These are phyloP conservation scores for Drosophila sulfurigaster DNA, from an alignment of 1,140 invertebrate genomes.

Conservation along the genomic window DNA sequence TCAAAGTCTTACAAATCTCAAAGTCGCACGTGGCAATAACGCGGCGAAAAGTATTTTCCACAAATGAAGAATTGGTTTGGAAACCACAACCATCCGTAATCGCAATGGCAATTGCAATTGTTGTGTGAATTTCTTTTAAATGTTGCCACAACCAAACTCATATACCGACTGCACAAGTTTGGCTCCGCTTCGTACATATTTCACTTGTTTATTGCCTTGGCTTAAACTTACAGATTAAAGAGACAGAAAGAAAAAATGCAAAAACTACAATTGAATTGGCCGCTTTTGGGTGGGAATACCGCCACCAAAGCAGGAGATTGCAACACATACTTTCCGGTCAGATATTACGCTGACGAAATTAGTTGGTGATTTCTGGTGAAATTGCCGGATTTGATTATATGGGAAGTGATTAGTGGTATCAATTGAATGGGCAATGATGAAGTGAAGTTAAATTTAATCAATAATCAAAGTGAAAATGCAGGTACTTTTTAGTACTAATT, in stretches of 20 bases:
- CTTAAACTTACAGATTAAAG: slow-evolving; percentile 19
- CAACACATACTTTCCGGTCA: slow-evolving; percentile 1
- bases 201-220: slow-evolving; percentile 61
- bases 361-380: slow-evolving; percentile 16
- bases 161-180: slow-evolving; percentile 28
- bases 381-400: slow-evolving; percentile 18
- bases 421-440: no score
- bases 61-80: background rate
- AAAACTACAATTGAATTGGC: background rate
- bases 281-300: slow-evolving; percentile 23
- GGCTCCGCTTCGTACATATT: slow-evolving; percentile 15
- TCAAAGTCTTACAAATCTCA: no score
- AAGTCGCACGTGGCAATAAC: background rate
- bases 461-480: no score
- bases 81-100: slow-evolving; percentile 64
- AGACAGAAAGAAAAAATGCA: slow-evolving; percentile 43
- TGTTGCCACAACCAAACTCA: slow-evolving; percentile 51
- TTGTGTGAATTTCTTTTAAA: slow-evolving; percentile 73
- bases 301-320: slow-evolving; percentile 9
- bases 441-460: no score
- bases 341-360: slow-evolving; percentile 33
- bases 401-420: slow-evolving; percentile 20
- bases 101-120: slow-evolving; percentile 51
- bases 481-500: background rate
- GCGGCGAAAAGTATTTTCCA: slow-evolving; percentile 60